Evolutionary conservation across 2,888 invertebrate species (phyloP), one percentile per base, ranked within the genome.

Genomic region (Epirrhoe tristata): DNA sequence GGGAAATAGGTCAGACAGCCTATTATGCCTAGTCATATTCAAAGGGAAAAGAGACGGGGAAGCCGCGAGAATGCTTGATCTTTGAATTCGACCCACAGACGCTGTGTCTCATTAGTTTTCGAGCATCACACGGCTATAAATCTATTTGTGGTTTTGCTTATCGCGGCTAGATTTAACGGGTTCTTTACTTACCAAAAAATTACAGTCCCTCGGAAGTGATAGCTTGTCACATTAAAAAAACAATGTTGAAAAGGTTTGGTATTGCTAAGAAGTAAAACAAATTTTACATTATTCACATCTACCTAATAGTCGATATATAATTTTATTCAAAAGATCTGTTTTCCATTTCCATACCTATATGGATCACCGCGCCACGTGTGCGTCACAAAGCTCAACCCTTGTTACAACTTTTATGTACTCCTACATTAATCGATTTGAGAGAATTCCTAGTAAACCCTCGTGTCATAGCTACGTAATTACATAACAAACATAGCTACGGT

Each of bases 1-100:
- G 51, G 59, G 57, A 74, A 71, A 71, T 77, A 68, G 76, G 77
- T 73, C 74, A 72, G 66, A 59, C 69, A 58, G 59, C 65, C 74
- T 65, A 71, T 70, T 66, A 71, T 72, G 57, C 71, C 62, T 58
- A 31, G 66, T 51, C 62, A 48, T 69, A 67, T 71, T 71, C 70
- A 74, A 69, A 74, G 64, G 58, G 61, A 63, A 58, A 64, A 59
- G 56, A 64, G 60, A 69, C 61, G 69, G 52, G 48, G 50, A 59
- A 48, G 57, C 59, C 54, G 58, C 70, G 64, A 71, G 70, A 69
- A 68, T 68, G 59, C 67, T 63, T 67, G 63, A 67, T 70, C 66
- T 74, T 68, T 70, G 66, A 69, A 63, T 72, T 53, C 58, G 55
- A 62, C 58, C 36, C 31, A 36, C 54, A 53, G 17, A 48, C 17